Base-by-base conservation (phyloP, 2,888 invertebrate genomes). In the Zygogramma bicolorata region DNA sequence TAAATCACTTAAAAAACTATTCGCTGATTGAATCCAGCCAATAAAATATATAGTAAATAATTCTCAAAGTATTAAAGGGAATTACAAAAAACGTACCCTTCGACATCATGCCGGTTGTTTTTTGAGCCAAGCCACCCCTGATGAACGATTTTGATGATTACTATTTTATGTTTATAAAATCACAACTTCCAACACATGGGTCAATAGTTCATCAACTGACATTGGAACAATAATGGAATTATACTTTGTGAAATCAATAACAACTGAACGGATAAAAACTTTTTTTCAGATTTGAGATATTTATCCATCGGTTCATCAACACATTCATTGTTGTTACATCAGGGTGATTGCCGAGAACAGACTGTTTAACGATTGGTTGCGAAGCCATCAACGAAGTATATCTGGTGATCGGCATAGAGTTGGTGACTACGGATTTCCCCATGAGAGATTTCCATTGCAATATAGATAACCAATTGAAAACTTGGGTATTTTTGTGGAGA, bases 301-400 rank as follows among this genome's bases (percentile, higher is more conserved):
- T n/a, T n/a, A n/a, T n/a, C n/a, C n/a, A 34, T 34, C 34, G 34
- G 34, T 34, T 34, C 34, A 34, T 34, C 34, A 34, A 34, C 34
- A 34, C 34, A 34, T 34, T 34, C 13, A 34, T 65, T 46, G 59
- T 69, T 49, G 58, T 29, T 29, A 34, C 34, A 34, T 34, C 34
- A 13, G 34, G 34, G 34, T 34, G 34, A 34, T 34, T 34, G 34
- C 2, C 34, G 34, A 10, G 10, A 34, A 34, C 34, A 3, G 13
- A 13, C 34, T 13, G 13, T 34, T 34, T 34, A 13, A 34, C 34
- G 34, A 42, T 18, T n/a, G n/a, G n/a, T n/a, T n/a, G n/a, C n/a
- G n/a, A n/a, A n/a, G n/a, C n/a, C n/a, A n/a, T n/a, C n/a, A n/a
- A n/a, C n/a, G n/a, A n/a, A n/a, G n/a, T n/a, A n/a, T n/a, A n/a